Percentiles rank a stretch among this genome's conserved stretches.
Conservation (phyloP, 1,140 invertebrate genomes). For the Wasmannia auropunctata region DNA sequence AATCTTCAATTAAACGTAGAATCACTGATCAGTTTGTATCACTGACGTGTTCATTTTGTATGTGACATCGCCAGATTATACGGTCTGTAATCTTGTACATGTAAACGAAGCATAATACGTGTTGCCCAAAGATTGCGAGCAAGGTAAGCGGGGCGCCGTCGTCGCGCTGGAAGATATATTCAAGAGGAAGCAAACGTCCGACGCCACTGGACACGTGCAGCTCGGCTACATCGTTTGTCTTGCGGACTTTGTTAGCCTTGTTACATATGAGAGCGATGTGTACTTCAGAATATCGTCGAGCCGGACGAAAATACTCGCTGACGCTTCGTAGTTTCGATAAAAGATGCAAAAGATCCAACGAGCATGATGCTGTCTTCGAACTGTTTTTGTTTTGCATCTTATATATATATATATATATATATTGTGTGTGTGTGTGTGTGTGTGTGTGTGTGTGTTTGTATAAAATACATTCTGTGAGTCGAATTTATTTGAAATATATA, state of each 20-base stretch:
- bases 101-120: neutral
- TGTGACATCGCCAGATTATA: neutral
- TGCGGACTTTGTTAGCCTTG: conserved; percentile 35
- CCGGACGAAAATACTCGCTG: conserved; percentile 21
- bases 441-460: no score
- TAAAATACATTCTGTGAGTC: no score
- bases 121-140: neutral
- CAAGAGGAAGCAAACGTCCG: neutral
- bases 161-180: neutral
- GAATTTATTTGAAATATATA: no score
- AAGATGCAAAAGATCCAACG: neutral
- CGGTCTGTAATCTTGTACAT: neutral
- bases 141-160: neutral
- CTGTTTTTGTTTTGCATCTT: neutral
- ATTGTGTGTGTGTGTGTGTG: no score
- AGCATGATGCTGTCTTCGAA: neutral
- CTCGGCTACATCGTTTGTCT: conserved; percentile 24
- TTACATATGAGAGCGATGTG: conserved; percentile 31
- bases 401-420: neutral
- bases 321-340: conserved; percentile 2
- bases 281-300: conserved; percentile 31
- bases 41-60: no score
- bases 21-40: neutral
- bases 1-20: neutral
- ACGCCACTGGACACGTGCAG: conserved; percentile 20